Evolutionary conservation across 2,113 vertebrate genomes (phyloP), one percentile per base, ranked within the genome.

Genomic region (Pseudorasbora parva): DNA sequence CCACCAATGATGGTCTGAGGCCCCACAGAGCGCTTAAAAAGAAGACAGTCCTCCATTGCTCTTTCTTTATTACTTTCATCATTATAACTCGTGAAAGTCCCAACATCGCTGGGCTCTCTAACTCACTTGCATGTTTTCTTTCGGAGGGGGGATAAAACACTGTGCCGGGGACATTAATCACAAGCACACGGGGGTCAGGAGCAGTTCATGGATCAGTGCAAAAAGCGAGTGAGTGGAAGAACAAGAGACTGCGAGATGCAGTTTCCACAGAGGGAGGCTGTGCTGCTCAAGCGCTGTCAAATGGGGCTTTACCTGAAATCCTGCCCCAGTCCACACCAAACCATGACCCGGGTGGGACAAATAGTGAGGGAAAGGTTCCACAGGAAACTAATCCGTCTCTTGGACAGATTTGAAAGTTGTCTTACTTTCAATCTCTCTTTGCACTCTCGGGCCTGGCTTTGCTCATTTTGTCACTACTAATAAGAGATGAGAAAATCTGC

Each of bases 111-210:
- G 68, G 76, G 72, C 68, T 87, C 41, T 25, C 64, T 87, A 82
- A 21, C 49, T 83, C 84, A 78, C 81, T 43, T 69, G 72, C 64
- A 82, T 86, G 76, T 73, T 84, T 85, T 85, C 43, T 85, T 83
- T 74, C 59, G 17, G 21, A 85, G 43, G 69, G 60, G 69, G 85
- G 85, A 91, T 83, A 21, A 91, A 91, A 88, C 86, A 27, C 30
- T 81, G 76, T 87, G 83, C 79, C 78, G 86, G 88, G 84, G 89
- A 81, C 86, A 91, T 91, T 86, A 87, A 88, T 64, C 91, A 15
- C 0, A 56, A 66, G 72, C 59, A 49, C 81, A 88, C 69, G 69
- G 85, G 85, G 88, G 88, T 92, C 92, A 91, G 76, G 74, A 72
- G 86, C 84, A 90, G 92, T 89, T 91, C 89, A 85, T 54, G 74